Percentiles rank a stretch among this genome's conserved stretches.
Conservation (phyloP, 92 coral and sea anemone species). For the Galaxea fascicularis region DNA sequence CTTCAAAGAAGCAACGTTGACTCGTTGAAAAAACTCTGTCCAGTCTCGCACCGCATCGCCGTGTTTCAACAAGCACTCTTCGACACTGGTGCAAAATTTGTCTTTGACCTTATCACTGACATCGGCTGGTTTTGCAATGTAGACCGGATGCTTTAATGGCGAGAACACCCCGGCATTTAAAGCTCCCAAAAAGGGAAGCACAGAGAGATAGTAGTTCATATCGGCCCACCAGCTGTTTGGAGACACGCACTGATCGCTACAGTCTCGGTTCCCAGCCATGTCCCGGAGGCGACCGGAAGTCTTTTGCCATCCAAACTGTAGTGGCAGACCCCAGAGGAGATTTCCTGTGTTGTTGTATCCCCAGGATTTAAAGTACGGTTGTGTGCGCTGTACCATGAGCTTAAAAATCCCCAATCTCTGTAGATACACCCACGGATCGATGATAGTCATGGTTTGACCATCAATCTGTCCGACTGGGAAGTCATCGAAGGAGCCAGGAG, state of each 20-base stretch:
- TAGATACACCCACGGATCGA: constrained; percentile 80
- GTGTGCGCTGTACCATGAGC: constrained; percentile 61
- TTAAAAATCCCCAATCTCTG: constrained; percentile 80
- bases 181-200: constrained; percentile 85
- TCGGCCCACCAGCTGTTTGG: constrained; percentile 94
- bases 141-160: constrained; percentile 50
- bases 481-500: constrained; percentile 63
- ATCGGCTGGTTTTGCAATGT: constrained; percentile 61
- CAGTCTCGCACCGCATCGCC: constrained; percentile 65
- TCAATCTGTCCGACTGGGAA: constrained; percentile 66
- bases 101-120: constrained; percentile 54
- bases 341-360: constrained; percentile 88
- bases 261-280: background rate
- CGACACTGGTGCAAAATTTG: constrained; percentile 74
- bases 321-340: constrained; percentile 88
- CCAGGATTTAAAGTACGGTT: constrained; percentile 76
- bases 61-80: constrained; percentile 62
- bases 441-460: constrained; percentile 50
- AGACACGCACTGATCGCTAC: constrained; percentile 27
- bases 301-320: constrained; percentile 92
- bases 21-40: constrained; percentile 69
- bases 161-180: constrained; percentile 75
- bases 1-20: constrained; percentile 1
- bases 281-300: constrained; percentile 66
- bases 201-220: constrained; percentile 86